phyloP scores from a whole-genome alignment of 2,113 vertebrate genomes.

The Vidua macroura region DNA sequence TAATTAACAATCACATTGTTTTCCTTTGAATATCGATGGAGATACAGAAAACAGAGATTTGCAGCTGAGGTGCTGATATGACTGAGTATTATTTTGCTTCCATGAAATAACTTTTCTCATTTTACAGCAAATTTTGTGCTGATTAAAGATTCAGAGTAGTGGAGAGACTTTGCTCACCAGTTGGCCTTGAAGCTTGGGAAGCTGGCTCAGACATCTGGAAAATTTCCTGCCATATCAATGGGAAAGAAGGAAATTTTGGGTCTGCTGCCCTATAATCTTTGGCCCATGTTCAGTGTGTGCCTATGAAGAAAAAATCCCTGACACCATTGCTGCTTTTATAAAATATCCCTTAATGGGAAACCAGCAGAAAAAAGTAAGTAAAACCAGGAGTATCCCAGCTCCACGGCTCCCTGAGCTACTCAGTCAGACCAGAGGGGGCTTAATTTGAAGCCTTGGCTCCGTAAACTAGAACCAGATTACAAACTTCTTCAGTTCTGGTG shows the following conservation, averaged over 20 bases:
- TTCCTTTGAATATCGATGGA: background rate
- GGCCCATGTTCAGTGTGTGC: background rate
- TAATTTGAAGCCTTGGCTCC: slow-evolving; percentile 15
- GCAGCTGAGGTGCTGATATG: background rate
- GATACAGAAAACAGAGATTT: slow-evolving; percentile 33
- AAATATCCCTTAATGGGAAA: background rate
- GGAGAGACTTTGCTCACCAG: background rate
- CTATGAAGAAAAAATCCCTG: background rate
- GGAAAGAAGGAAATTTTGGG: background rate
- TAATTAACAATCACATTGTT: slow-evolving; percentile 58
- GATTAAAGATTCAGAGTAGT: background rate
- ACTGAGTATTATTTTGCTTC: slow-evolving; percentile 2
- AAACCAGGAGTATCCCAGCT: background rate
- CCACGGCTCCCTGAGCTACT: background rate
- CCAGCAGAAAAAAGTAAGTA: background rate
- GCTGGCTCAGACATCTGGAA: background rate
- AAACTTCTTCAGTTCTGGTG: slow-evolving; percentile 45
- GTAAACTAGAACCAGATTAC: slow-evolving; percentile 43
- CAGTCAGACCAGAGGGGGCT: background rate
- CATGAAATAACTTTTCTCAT: background rate
- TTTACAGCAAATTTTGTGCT: slow-evolving; percentile 10
- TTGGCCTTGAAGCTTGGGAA: background rate
- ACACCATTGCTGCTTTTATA: background rate
- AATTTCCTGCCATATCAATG: background rate
- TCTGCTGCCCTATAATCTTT: background rate